Percentiles rank a stretch among this genome's conserved stretches.
phyloP scores from a whole-genome alignment of 2,888 invertebrate genomes.

The Rosalia funebris region DNA sequence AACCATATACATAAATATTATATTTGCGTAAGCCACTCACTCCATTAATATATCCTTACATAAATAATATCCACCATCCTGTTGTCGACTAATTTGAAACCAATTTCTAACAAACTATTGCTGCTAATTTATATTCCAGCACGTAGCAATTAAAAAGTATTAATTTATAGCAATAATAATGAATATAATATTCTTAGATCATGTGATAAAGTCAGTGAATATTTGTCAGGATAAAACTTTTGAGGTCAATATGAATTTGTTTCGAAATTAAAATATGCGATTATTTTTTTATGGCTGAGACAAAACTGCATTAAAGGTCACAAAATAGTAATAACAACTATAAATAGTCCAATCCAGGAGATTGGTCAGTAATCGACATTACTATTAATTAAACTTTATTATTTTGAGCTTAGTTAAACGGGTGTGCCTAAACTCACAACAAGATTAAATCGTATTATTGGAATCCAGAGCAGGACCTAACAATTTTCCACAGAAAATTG shows the following conservation, averaged over 20 bases:
- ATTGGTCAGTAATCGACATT: no score
- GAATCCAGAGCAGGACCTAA: no score
- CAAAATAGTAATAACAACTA: no score
- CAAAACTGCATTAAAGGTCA: background rate
- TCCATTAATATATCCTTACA: no score
- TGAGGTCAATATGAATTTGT: background rate
- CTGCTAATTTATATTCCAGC: background rate
- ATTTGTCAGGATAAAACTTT: background rate
- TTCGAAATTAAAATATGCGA: background rate
- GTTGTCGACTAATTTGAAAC: background rate
- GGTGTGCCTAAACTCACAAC: background rate
- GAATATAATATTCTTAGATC: background rate
- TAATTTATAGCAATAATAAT: background rate
- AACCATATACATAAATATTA: no score
- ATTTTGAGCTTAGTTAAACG: background rate
- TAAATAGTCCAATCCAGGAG: no score
- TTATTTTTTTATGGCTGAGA: background rate
- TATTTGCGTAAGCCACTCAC: no score
- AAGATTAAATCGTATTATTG: no score
- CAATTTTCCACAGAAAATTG: no score
- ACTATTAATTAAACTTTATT: no score
- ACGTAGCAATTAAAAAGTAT: background rate
- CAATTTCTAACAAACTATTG: background rate
- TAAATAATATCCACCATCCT: background rate
- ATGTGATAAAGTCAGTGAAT: background rate